Base-by-base conservation (phyloP, 2,113 vertebrate species). In the Chionomys nivalis region DNA sequence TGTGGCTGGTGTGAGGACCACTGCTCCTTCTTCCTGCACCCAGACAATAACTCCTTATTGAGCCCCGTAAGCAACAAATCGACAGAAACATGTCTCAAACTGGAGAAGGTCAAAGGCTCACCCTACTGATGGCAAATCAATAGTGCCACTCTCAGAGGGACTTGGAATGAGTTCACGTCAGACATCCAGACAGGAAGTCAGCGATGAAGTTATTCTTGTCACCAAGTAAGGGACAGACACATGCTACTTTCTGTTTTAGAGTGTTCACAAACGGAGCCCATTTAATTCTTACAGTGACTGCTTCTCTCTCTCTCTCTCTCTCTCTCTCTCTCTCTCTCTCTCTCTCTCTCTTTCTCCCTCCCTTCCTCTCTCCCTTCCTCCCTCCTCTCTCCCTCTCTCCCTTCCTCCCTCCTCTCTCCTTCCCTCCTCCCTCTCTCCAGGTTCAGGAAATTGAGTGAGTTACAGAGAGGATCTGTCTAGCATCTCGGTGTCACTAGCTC, bases 401-500 rank as follows among this genome's bases (percentile, higher is more conserved):
- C 6, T 13, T 26, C 13, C 6, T 44, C 26, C 9, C 0, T 17
- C 8, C 11, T 1, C n/a, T 6, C 2, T 26, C 17, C 36, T 8
- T 33, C 8, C 33, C 10, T 16, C 16, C 7, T 1, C 4, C 21
- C 10, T 14, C 44, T 47, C 73, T 83, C 26, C 11, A 78, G 66
- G 63, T 26, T 73, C 14, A 73, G 76, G 13, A 39, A 21, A 55
- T 21, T n/a, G 14, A 73, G 28, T 16, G 75, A 55, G 55, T 76
- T 44, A n/a, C 1, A n/a, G 21, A 52, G 42, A 58, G 5, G 14
- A n/a, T 82, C 31, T 76, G 10, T 12, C 33, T 44, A 58, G 31
- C 24, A 47, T 49, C 73, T 44, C 39, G 26, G 55, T 63, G 70
- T 75, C 66, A 49, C 55, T 11, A 33, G 31, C 49, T 49, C 21